Conservation (phyloP, 92 coral and sea anemone genomes). For the Galaxea fascicularis region DNA sequence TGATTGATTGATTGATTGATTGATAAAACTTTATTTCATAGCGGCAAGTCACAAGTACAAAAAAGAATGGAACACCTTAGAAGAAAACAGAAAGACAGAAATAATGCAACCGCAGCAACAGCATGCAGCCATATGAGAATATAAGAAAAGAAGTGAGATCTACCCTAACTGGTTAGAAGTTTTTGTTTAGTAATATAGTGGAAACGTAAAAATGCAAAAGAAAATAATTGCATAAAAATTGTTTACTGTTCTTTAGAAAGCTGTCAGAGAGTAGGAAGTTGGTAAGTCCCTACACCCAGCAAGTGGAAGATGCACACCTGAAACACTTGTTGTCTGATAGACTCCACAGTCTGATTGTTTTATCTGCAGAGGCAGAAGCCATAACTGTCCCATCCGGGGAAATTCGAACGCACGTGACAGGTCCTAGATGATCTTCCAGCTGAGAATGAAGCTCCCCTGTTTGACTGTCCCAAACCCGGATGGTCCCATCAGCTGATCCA, state of each 20-base stretch:
- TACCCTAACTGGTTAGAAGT: too few species aligned
- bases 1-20: too few species aligned
- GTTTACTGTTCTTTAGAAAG: neutral
- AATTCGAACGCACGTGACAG: conserved; percentile 58
- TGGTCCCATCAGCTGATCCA: conserved; percentile 68
- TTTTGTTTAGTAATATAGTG: too few species aligned
- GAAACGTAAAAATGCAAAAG: too few species aligned
- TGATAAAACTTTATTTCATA: too few species aligned
- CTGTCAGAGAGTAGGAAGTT: neutral
- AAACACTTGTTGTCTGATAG: conserved; percentile 34
- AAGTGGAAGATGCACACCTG: neutral
- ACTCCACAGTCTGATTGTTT: conserved; percentile 62
- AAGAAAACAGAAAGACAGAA: too few species aligned
- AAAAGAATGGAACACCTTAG: too few species aligned
- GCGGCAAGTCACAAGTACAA: too few species aligned
- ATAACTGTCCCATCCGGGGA: conserved; percentile 62
- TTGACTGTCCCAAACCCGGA: conserved; percentile 74
- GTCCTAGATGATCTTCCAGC: conserved; percentile 65
- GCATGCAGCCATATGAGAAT: too few species aligned
- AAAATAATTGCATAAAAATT: too few species aligned
- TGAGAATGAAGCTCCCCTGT: conserved; percentile 69
- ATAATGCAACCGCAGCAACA: too few species aligned
- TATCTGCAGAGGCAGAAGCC: conserved; percentile 67
- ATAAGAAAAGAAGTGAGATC: too few species aligned
- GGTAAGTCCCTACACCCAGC: neutral